Base-by-base conservation (phyloP, 23 tunicate genomes). In the Styela clava region DNA sequence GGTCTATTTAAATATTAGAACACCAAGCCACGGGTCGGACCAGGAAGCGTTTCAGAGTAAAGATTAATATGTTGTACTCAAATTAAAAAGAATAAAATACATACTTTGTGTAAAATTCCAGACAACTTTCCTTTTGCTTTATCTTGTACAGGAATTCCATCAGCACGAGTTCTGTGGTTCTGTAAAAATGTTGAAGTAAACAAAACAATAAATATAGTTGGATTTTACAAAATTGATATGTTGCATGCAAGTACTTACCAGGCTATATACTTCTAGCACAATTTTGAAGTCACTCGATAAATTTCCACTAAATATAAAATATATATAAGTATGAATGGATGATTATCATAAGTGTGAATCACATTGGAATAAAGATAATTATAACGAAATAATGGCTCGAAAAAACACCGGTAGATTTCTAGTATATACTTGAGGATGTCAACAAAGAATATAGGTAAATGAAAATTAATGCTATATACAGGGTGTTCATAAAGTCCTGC, bases 231-330 rank as follows among this genome's bases (percentile, higher is more conserved):
- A 32, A 22, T 62, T 18, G 62, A 16, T 22, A 16, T 22, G 12
- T 73, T 29, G 20, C 3, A 62, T 20, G 2, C 7, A 63, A 68
- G 26, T 31, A 84, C 98, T 84, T 51, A 93, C 98, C 87, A 87
- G 69, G 63, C 87, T 84, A 77, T 83, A 93, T 34, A 93, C 98
- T 88, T 93, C 98, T 22, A 88, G 73, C 12, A 67, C 62, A 33
- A 88, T 85, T 44, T 88, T 84, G 71, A 87, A 93, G 79, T 93
- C 89, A 35, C 93, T 87, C 44, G 84, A 83, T 84, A 93, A 74
- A 56, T 87, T 68, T 22, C 79, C 83, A 35, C 97, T 92, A 69
- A 20, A 79, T 78, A 32, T 24, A 33, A 69, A 78, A 64, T 21
- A 64, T 22, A 63, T 63, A 34, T 3, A 63, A 63, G 62, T 3